A percentile compares a stretch with the other conserved stretches of the same genome.
Evolutionary conservation across 1,140 invertebrate genomes (phyloP).

Genomic region (Anastrepha ludens): DNA sequence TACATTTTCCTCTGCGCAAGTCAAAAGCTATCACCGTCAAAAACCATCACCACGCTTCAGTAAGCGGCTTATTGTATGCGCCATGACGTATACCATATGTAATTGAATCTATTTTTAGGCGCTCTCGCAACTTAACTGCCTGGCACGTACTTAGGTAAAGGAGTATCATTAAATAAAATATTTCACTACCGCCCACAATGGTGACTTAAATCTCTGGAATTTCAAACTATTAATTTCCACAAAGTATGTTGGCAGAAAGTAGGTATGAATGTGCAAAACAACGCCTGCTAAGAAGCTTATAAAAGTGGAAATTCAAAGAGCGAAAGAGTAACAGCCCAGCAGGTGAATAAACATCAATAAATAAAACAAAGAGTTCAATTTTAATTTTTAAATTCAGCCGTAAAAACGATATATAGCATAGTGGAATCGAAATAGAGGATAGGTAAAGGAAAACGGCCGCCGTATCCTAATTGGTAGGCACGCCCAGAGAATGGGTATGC

Average conservation of each 20-base stretch:
- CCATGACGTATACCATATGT: background rate
- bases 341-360: background rate
- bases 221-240: background rate
- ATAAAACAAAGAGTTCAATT: background rate
- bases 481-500: no score
- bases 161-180: background rate
- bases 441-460: no score
- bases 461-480: no score
- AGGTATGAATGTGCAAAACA: background rate
- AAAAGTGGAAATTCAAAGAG: background rate
- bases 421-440: no score
- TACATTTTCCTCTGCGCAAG: background rate
- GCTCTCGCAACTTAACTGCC: background rate
- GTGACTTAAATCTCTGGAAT: constrained; percentile 3
- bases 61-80: constrained; percentile 14
- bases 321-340: background rate
- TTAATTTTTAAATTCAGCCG: background rate
- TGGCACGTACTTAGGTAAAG: background rate
- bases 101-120: constrained; percentile 50
- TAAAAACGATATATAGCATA: no score
- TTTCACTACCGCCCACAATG: background rate
- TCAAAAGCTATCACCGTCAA: background rate
- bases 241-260: background rate
- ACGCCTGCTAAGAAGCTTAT: background rate
- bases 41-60: background rate